Evolutionary conservation across 2,797 vertebrate genomes (phyloP), one percentile per base, ranked within the genome.

Genomic region (Pelobates cultripes): DNA sequence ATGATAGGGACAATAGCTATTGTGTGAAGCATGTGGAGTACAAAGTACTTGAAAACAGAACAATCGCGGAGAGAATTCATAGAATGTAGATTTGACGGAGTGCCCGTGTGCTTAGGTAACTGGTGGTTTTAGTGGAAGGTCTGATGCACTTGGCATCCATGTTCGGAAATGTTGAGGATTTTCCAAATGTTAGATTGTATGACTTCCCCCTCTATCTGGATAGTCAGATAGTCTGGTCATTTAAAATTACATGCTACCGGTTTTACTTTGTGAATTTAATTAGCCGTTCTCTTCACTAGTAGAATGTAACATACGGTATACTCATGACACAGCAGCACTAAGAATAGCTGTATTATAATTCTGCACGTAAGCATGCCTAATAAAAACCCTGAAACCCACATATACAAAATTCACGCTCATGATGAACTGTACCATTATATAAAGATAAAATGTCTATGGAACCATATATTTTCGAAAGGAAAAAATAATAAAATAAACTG

Each of bases 91-190:
- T 75, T 79, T 80, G 70, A 60, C 68, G 60, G 55, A 79, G 73
- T 79, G 82, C 77, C 76, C 28, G 64, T 17, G 71, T 72, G 73
- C 79, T 84, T 84, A 84, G 77, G 82, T 84, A 79, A 84, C 67
- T 44, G 44, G 53, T 79, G 17, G 72, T 80, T 83, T 63, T 41
- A 79, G 66, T 79, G 82, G 66, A 79, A 83, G 82, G 72, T 80
- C 77, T 84, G 73, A 80, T 84, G 61, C 68, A 80, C 77, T 80
- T 84, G 82, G 77, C 77, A 67, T 79, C 60, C 67, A 61, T 61
- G 43, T 76, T 64, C 63, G 64, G 82, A 77, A 84, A 84, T 84
- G 77, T 28, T 47, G 45, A 84, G 53, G 67, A 14, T 55, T 67
- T 80, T 77, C 82, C 82, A 84, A 53, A 70, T 74, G 76, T 78